These are phyloP conservation scores for Nomada hirtipes DNA, from an alignment of 2,888 invertebrate genomes.

Conservation along the genomic window DNA sequence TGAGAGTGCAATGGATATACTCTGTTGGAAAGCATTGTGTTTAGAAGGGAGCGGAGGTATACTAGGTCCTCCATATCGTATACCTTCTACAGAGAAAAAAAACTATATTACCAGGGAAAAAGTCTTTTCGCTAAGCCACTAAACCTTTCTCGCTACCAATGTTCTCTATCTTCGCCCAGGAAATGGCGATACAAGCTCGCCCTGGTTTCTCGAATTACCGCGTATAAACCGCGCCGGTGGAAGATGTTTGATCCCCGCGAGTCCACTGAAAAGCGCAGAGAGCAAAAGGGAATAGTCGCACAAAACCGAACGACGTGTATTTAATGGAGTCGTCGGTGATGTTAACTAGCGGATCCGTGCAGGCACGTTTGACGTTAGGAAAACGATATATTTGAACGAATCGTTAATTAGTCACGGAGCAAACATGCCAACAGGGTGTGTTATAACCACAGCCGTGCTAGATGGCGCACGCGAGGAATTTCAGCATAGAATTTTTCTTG, in stretches of 20 bases:
- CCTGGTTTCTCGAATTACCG: slow-evolving; percentile 48
- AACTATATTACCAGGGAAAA: slow-evolving; percentile 4
- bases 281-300: slow-evolving; percentile 4
- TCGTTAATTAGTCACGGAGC: slow-evolving; percentile 28
- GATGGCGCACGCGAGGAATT: neutral
- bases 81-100: neutral
- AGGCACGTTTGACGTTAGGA: slow-evolving; percentile 26
- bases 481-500: neutral
- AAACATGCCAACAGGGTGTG: neutral
- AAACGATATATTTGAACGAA: slow-evolving; percentile 39
- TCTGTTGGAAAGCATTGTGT: neutral
- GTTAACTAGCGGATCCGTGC: slow-evolving; percentile 14
- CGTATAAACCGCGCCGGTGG: slow-evolving; percentile 35
- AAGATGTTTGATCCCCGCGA: slow-evolving; percentile 45
- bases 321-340: slow-evolving; percentile 31
- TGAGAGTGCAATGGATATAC: neutral
- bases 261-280: slow-evolving; percentile 18
- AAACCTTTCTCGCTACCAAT: slow-evolving; percentile 33
- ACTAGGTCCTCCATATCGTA: neutral
- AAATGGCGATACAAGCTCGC: slow-evolving; percentile 33
- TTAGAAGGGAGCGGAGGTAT: neutral
- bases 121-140: slow-evolving; percentile 19
- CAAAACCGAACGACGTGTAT: slow-evolving; percentile 31
- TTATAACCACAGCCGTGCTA: neutral
- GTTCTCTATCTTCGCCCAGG: slow-evolving; percentile 37